Evolutionary conservation across 2,113 vertebrate genomes (phyloP).

Genomic region (Podarcis cretensis): DNA sequence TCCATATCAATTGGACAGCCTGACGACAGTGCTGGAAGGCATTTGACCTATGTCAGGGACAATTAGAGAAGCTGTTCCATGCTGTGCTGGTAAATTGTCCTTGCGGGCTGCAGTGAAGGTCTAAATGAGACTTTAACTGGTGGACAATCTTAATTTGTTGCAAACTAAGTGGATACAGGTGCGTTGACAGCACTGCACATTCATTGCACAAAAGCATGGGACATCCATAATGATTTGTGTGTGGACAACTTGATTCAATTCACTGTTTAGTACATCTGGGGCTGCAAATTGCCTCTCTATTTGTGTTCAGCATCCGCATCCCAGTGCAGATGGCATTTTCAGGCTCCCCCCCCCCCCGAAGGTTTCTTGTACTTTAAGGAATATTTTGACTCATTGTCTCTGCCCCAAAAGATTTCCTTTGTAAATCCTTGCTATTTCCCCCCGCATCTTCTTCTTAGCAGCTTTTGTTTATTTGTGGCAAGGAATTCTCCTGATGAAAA

Average conservation of each 20-base stretch:
- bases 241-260: constrained; percentile 48
- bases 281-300: background rate
- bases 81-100: constrained; percentile 57
- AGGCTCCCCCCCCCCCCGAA: constrained; percentile 20
- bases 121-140: constrained; percentile 57
- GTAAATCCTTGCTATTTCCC: constrained; percentile 33
- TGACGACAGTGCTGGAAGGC: constrained; percentile 15
- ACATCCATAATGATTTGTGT: constrained; percentile 4
- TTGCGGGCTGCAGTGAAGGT: constrained; percentile 50
- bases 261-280: constrained; percentile 18
- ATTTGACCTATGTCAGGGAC: constrained; percentile 45
- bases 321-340: constrained; percentile 26
- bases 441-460: constrained; percentile 43
- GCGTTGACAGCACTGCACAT: background rate
- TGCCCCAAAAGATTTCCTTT: constrained; percentile 37
- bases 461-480: constrained; percentile 31
- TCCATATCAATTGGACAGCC: constrained; percentile 35
- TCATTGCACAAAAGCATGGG: background rate
- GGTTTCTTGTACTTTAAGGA: constrained; percentile 14
- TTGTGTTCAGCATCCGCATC: background rate
- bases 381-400: constrained; percentile 43
- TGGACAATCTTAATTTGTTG: constrained; percentile 58
- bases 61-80: constrained; percentile 46
- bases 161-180: constrained; percentile 55
- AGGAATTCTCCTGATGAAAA: background rate